Evolutionary conservation across 2,797 vertebrate genomes (phyloP).

Genomic region (Fundulus diaphanus): DNA sequence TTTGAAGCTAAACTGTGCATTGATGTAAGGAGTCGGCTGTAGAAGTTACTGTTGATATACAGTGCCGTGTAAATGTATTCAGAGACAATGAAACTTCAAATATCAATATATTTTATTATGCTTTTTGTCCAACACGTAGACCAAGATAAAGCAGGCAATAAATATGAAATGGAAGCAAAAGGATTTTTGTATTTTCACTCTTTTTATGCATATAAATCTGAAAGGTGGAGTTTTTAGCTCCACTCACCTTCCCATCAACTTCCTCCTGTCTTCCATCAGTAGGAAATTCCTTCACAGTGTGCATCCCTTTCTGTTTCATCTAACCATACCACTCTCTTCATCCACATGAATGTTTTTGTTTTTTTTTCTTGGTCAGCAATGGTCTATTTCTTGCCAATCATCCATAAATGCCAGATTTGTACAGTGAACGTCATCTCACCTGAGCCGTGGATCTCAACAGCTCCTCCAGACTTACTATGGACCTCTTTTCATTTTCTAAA

Average conservation of each 20-base stretch:
- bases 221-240: neutral
- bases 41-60: constrained; percentile 3
- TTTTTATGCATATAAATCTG: neutral
- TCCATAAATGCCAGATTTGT: neutral
- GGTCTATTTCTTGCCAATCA: neutral
- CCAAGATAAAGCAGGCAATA: neutral
- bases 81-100: neutral
- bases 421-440: neutral
- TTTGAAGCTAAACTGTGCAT: constrained; percentile 13
- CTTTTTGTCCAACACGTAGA: neutral
- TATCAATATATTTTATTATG: neutral
- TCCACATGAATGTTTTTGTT: neutral
- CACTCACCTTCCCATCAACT: neutral
- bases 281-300: neutral
- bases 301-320: no score
- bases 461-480: neutral
- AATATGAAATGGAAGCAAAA: neutral
- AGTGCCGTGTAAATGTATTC: neutral
- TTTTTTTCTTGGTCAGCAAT: neutral
- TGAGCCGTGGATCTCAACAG: neutral
- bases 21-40: neutral
- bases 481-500: neutral
- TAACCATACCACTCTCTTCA: neutral
- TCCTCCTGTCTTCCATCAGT: neutral
- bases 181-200: neutral